Percentiles rank a stretch among this genome's conserved stretches.
Conservation (phyloP, 2,888 invertebrate species). For the Synanthedon andrenaeformis region DNA sequence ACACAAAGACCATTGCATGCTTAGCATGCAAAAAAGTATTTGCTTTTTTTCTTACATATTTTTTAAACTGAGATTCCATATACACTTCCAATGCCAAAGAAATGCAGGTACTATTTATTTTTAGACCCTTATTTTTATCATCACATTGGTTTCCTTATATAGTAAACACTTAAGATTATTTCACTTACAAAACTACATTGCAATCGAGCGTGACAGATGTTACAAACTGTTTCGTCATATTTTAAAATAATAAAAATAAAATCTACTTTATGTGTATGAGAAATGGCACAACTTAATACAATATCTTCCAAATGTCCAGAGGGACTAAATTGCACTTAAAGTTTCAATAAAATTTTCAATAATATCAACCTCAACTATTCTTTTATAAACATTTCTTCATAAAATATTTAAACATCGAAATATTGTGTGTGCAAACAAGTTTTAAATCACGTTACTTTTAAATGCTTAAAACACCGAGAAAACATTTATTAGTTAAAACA, state of each 20-base stretch:
- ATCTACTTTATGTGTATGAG: background rate
- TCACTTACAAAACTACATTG: conserved; percentile 3
- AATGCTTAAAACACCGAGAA: no score
- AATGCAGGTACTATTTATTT: conserved; percentile 43
- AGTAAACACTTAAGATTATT: conserved; percentile 19
- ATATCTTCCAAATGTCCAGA: conserved; percentile 9
- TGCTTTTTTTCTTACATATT: conserved; percentile 4
- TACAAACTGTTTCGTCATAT: background rate
- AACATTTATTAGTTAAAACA: no score
- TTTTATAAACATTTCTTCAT: no score
- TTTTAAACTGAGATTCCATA: conserved; percentile 18
- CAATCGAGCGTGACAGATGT: background rate
- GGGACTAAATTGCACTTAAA: conserved; percentile 39
- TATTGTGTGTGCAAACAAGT: no score
- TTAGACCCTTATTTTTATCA: conserved; percentile 59
- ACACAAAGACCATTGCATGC: background rate
- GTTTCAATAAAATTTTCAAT: background rate
- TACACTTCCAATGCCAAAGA: conserved; percentile 40
- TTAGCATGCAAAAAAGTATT: background rate
- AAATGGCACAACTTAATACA: conserved; percentile 47
- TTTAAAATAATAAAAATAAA: background rate
- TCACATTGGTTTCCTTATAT: conserved; percentile 61
- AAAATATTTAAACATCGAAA: no score
- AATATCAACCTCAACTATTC: background rate
- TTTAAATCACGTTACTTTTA: no score